Percentiles rank a stretch among this genome's conserved stretches.
Evolutionary conservation across 2,797 vertebrate species (phyloP).

Genomic region (Mormyrus hasselquistii): DNA sequence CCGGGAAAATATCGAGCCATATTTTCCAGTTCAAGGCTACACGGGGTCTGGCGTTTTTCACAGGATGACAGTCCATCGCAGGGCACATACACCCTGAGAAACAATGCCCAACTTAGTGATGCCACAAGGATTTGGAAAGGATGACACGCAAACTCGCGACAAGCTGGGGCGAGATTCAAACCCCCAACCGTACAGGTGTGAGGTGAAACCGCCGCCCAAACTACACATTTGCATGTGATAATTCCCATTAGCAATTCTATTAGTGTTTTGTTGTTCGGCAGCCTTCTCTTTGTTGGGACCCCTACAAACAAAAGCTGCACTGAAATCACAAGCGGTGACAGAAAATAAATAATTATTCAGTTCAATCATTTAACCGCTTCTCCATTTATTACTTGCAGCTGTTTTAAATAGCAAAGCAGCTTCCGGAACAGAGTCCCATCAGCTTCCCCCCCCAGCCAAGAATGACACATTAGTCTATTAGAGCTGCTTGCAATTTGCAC

Average conservation of each 20-base stretch:
- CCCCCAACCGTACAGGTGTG: background rate
- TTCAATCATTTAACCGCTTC: background rate
- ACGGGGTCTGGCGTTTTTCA: background rate
- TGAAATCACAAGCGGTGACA: background rate
- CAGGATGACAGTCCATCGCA: background rate
- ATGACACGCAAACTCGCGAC: background rate
- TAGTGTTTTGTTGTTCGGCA: background rate
- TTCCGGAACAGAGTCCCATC: background rate
- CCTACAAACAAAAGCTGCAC: background rate
- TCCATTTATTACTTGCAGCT: background rate
- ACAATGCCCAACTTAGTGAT: background rate
- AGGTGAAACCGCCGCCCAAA: background rate
- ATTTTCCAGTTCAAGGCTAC: background rate
- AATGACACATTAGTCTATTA: background rate
- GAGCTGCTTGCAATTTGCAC: background rate
- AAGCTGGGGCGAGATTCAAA: background rate
- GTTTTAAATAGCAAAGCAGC: conserved; percentile 1
- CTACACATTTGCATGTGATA: background rate
- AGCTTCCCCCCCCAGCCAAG: background rate
- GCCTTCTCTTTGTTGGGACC: background rate
- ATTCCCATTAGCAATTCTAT: conserved; percentile 1
- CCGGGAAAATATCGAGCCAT: background rate
- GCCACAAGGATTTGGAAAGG: background rate
- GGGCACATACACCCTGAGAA: background rate
- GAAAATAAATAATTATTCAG: background rate